phyloP scores from a whole-genome alignment of 1,140 invertebrate species.

The Heliconius hermathena region DNA sequence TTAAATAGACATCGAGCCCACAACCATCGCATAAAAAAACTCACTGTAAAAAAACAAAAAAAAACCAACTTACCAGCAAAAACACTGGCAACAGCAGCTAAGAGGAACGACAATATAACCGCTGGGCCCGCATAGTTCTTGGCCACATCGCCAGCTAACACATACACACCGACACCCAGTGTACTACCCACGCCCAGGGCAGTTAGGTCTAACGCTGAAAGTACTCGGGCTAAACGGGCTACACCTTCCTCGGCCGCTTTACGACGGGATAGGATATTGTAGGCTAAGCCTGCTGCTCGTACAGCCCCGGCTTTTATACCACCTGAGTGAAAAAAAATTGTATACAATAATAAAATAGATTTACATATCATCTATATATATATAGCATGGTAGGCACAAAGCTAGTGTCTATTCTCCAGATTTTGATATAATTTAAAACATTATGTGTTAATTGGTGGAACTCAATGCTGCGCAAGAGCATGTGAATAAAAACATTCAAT shows the following conservation, averaged over 20 bases:
- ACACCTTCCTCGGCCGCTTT: slow-evolving; percentile 76
- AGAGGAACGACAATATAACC: slow-evolving; percentile 91
- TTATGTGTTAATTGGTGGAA: no score
- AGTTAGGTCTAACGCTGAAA: slow-evolving; percentile 89
- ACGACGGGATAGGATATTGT: slow-evolving; percentile 78
- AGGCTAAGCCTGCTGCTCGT: slow-evolving; percentile 55
- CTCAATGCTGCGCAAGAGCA: no score
- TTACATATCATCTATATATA: no score
- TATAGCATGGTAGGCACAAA: no score
- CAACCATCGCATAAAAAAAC: no score
- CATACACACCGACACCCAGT: slow-evolving; percentile 94
- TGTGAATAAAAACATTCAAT: no score
- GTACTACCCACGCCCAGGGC: slow-evolving; percentile 92
- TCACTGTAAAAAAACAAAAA: not conserved
- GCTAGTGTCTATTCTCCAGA: no score
- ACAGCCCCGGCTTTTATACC: slow-evolving; percentile 64
- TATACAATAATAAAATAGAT: not conserved
- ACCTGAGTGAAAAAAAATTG: slow-evolving; percentile 40
- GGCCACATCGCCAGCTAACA: slow-evolving; percentile 92
- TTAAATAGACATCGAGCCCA: no score
- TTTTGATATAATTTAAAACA: no score
- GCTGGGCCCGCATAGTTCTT: slow-evolving; percentile 90
- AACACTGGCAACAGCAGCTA: slow-evolving; percentile 92
- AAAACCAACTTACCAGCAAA: slow-evolving; percentile 86
- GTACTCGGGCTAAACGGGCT: slow-evolving; percentile 85